phyloP scores from a whole-genome alignment of 2,888 invertebrate genomes.

The Scaptomyza caliginosa region DNA sequence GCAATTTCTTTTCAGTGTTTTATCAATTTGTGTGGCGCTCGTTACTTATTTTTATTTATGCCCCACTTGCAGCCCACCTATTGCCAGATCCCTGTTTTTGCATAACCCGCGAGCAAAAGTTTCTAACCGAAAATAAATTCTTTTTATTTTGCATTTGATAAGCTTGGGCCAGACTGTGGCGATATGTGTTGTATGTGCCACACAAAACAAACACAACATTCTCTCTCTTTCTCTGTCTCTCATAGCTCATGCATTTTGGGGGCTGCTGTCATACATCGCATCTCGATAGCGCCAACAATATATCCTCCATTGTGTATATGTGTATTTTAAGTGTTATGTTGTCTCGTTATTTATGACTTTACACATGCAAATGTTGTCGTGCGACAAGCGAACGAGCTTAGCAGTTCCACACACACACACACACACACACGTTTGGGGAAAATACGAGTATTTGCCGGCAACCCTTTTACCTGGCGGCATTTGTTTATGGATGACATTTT shows the following conservation, averaged over 20 bases:
- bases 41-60: conserved; percentile 77
- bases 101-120: conserved; percentile 78
- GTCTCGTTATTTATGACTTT: conserved; percentile 81
- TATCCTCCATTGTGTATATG: conserved; percentile 26
- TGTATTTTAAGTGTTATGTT: conserved; percentile 72
- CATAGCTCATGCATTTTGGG: conserved; percentile 72
- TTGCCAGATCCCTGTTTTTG: conserved; percentile 60
- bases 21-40: conserved; percentile 76
- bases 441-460: conserved; percentile 32
- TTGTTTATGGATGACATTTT: conserved; percentile 75
- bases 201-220: conserved; percentile 43
- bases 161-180: conserved; percentile 62
- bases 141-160: conserved; percentile 76
- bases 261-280: conserved; percentile 70
- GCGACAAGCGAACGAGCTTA: conserved; percentile 75
- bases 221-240: background rate
- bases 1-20: conserved; percentile 74
- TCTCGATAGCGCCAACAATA: conserved; percentile 63
- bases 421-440: conserved; percentile 12
- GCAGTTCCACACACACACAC: conserved; percentile 65
- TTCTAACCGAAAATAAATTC: conserved; percentile 76
- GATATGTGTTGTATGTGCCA: conserved; percentile 17
- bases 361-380: conserved; percentile 80
- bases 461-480: conserved; percentile 68
- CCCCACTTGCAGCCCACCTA: conserved; percentile 19